phyloP scores from a whole-genome alignment of 1,140 invertebrate species.

The Achroia grisella region DNA sequence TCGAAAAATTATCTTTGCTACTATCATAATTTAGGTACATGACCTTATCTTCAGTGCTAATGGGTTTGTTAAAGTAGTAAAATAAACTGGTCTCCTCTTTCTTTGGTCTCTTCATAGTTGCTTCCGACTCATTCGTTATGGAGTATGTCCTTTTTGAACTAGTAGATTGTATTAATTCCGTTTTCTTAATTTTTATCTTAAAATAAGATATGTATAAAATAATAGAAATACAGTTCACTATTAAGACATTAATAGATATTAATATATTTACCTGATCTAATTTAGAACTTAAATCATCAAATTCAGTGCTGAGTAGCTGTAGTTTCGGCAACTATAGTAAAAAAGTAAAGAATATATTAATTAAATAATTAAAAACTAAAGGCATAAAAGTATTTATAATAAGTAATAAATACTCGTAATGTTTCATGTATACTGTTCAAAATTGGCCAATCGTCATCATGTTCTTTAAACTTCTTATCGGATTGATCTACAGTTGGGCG shows the following conservation, averaged over 20 bases:
- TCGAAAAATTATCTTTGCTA: constrained; percentile 24
- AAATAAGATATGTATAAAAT: background rate
- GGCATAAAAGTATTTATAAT: background rate
- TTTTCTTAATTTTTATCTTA: constrained; percentile 15
- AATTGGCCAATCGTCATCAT: constrained; percentile 1
- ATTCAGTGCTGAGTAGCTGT: constrained; percentile 26
- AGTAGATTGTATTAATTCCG: constrained; percentile 4
- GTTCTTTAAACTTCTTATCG: background rate
- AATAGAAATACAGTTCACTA: background rate
- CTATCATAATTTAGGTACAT: background rate
- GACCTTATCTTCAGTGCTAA: constrained; percentile 1
- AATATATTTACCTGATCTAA: constrained; percentile 39
- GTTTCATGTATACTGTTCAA: background rate
- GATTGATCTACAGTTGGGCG: background rate
- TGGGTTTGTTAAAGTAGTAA: constrained; percentile 20
- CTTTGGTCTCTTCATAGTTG: constrained; percentile 4
- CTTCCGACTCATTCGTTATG: constrained; percentile 13
- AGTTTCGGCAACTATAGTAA: constrained; percentile 38
- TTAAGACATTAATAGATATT: background rate
- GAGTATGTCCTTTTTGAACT: background rate
- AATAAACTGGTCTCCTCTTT: constrained; percentile 17
- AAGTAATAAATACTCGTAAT: background rate
- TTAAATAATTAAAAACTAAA: constrained; percentile 2
- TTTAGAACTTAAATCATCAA: constrained; percentile 34
- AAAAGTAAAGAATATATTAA: constrained; percentile 14